Evolutionary conservation across 2,797 vertebrate species (phyloP).

Genomic region (Podargus strigoides): DNA sequence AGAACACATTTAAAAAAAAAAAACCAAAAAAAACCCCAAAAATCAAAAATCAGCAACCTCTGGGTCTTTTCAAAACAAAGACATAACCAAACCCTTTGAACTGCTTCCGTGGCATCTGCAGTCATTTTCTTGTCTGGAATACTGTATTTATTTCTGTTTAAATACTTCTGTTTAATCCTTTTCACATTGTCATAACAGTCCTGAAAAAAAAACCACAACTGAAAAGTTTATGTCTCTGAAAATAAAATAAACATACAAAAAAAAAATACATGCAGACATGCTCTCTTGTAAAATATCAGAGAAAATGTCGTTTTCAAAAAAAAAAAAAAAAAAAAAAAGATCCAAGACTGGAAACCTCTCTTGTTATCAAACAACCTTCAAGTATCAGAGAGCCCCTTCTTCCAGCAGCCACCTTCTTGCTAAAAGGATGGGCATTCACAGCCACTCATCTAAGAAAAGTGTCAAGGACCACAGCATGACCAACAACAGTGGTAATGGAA

Average conservation of each 20-base stretch:
- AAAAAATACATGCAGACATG: not conserved
- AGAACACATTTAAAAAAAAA: not conserved
- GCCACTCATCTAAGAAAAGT: not conserved
- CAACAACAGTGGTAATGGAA: not conserved
- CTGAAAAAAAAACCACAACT: not conserved
- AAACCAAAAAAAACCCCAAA: too few relatives aligned
- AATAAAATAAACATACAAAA: not conserved
- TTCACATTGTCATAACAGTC: not conserved
- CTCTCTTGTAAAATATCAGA: not conserved
- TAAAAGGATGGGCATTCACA: not conserved
- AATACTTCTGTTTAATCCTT: not conserved
- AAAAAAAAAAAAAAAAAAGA: not conserved
- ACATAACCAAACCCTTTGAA: not conserved
- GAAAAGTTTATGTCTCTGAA: not conserved
- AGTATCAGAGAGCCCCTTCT: not conserved
- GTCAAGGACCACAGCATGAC: not conserved
- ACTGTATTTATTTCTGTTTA: constrained; percentile 22
- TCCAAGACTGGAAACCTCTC: not conserved
- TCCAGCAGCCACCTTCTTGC: not conserved
- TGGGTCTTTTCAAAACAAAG: constrained; percentile 32
- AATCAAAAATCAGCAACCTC: too few relatives aligned
- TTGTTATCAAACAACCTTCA: not conserved
- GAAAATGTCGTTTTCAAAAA: not conserved
- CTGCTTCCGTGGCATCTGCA: not conserved
- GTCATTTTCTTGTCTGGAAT: not conserved